phyloP scores from a whole-genome alignment of 1,140 invertebrate species.

The Doryteuthis pealeii region DNA sequence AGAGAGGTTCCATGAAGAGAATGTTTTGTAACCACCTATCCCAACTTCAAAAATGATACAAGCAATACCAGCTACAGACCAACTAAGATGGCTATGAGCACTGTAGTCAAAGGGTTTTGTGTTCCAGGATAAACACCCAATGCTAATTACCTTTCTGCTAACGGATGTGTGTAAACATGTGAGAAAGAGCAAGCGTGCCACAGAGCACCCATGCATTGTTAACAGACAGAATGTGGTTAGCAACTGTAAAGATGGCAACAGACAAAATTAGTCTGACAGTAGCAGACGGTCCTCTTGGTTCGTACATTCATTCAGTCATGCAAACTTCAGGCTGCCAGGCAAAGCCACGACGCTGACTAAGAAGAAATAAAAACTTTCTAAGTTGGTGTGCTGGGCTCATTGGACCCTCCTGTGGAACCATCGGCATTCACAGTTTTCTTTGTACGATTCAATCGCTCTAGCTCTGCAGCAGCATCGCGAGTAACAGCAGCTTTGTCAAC shows the following conservation, averaged over 20 bases:
- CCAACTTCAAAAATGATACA: not conserved
- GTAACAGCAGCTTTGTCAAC: constrained; percentile 70
- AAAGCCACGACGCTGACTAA: not conserved
- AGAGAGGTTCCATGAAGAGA: too few species aligned
- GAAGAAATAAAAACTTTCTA: not conserved
- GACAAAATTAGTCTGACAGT: not conserved
- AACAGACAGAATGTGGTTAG: not conserved
- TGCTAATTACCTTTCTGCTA: not conserved
- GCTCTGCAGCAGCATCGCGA: constrained; percentile 87
- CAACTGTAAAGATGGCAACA: constrained; percentile 8
- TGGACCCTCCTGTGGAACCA: not conserved
- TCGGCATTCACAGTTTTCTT: constrained; percentile 62
- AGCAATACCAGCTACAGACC: not conserved
- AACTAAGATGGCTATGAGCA: not conserved
- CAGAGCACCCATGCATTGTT: not conserved
- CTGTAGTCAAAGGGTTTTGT: not conserved
- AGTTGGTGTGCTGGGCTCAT: constrained; percentile 2
- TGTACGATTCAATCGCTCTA: constrained; percentile 80
- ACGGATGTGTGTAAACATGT: not conserved
- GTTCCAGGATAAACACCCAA: not conserved
- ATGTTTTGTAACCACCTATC: not conserved
- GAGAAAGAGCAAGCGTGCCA: not conserved
- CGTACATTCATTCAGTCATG: constrained; percentile 3
- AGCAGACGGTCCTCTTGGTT: not conserved
- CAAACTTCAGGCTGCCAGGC: constrained; percentile 1